A percentile compares a stretch with the other conserved stretches of the same genome.
phyloP scores from a whole-genome alignment of 1,140 invertebrate genomes.

The Ceratosolen fusciceps region DNA sequence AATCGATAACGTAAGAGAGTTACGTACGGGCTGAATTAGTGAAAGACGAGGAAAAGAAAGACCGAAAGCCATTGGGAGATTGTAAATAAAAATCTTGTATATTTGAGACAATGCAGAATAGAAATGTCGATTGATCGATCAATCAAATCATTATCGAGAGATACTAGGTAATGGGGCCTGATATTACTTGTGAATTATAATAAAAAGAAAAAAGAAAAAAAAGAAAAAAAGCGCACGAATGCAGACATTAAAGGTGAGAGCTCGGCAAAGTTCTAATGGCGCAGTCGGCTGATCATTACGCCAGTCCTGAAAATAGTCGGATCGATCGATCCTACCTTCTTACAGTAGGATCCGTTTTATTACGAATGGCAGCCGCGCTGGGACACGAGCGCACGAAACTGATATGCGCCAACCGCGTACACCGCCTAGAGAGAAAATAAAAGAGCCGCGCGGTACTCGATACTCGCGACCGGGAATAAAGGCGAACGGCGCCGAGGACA shows the following conservation, averaged over 20 bases:
- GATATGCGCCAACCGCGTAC: background rate
- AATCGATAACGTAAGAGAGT: too few relatives aligned
- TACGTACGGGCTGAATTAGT: too few relatives aligned
- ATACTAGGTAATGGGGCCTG: background rate
- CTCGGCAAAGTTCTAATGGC: background rate
- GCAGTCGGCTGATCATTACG: background rate
- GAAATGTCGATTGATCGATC: background rate
- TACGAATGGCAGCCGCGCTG: background rate
- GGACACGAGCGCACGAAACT: background rate
- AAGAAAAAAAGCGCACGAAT: too few relatives aligned
- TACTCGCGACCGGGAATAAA: background rate
- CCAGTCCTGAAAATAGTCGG: background rate
- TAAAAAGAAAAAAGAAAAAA: too few relatives aligned
- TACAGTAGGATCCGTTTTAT: background rate
- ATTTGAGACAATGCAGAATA: background rate
- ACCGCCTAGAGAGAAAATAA: too few relatives aligned
- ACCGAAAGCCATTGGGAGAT: too few relatives aligned
- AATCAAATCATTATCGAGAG: background rate
- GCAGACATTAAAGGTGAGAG: constrained; percentile 19
- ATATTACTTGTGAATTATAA: background rate
- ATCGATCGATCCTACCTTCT: background rate
- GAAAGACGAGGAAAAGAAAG: too few relatives aligned
- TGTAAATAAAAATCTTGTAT: too few relatives aligned
- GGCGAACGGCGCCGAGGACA: constrained; percentile 14
- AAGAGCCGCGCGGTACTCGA: background rate